Evolutionary conservation across 2,113 vertebrate genomes (phyloP).

Genomic region (Python bivittatus): DNA sequence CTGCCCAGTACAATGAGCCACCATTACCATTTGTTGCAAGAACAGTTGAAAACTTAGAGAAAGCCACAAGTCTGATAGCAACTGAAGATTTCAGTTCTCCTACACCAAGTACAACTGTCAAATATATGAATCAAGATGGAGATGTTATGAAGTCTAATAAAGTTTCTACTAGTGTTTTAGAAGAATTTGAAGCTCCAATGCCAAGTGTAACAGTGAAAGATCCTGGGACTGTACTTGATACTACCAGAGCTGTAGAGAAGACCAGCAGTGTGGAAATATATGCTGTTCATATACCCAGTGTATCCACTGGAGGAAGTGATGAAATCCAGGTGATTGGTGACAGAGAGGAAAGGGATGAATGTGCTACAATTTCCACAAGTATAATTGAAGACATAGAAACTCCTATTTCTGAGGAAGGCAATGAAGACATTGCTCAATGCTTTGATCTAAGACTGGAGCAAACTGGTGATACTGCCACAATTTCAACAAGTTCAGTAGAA

Average conservation of each 20-base stretch:
- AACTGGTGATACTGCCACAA: conserved; percentile 63
- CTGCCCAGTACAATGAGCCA: conserved; percentile 15
- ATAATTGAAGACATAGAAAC: conserved; percentile 70
- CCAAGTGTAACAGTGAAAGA: conserved; percentile 60
- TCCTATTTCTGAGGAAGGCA: conserved; percentile 41
- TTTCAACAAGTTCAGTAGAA: conserved; percentile 75
- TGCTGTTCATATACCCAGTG: conserved; percentile 70
- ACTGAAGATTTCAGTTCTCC: conserved; percentile 68
- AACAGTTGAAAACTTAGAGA: conserved; percentile 26
- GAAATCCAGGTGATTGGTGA: conserved; percentile 52
- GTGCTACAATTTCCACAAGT: conserved; percentile 78
- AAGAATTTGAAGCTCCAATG: conserved; percentile 73
- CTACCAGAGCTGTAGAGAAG: conserved; percentile 37
- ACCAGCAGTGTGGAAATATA: conserved; percentile 48
- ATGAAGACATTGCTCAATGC: neutral
- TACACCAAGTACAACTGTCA: conserved; percentile 73
- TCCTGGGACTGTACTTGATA: conserved; percentile 22
- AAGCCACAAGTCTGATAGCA: neutral
- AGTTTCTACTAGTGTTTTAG: conserved; percentile 75
- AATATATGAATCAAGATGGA: conserved; percentile 40
- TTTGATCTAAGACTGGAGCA: conserved; percentile 10
- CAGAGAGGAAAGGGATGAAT: conserved; percentile 78
- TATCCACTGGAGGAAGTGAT: conserved; percentile 51
- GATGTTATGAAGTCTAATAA: conserved; percentile 62
- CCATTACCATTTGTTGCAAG: conserved; percentile 20